phyloP scores from a whole-genome alignment of 1,140 invertebrate genomes.

The Coptotermes formosanus region DNA sequence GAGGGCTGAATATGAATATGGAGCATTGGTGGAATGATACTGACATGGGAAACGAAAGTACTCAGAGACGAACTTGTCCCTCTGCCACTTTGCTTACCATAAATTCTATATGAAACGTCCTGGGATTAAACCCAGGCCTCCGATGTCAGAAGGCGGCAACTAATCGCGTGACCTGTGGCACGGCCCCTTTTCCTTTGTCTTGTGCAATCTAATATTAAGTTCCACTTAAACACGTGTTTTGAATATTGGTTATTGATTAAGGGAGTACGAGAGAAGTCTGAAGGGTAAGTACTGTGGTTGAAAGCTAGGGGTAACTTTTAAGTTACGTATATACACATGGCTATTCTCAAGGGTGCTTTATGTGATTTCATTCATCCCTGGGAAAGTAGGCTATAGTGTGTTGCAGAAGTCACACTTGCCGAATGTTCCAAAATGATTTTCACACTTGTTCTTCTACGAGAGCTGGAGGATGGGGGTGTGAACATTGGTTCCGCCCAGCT shows the following conservation, averaged over 20 bases:
- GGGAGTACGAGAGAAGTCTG: neutral
- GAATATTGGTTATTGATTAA: neutral
- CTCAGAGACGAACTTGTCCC: too few relatives aligned
- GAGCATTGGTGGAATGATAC: too few relatives aligned
- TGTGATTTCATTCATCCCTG: neutral
- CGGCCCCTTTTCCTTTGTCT: too few relatives aligned
- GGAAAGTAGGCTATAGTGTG: neutral
- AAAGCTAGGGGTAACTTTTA: neutral
- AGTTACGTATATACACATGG: neutral
- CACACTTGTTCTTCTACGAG: neutral
- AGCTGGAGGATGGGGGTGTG: neutral
- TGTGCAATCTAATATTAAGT: too few relatives aligned
- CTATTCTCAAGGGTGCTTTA: neutral
- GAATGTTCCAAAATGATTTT: neutral
- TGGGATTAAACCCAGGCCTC: too few relatives aligned
- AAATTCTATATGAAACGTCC: too few relatives aligned
- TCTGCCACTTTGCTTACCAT: too few relatives aligned
- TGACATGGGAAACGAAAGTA: too few relatives aligned
- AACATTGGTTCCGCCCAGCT: slow-evolving; percentile 13
- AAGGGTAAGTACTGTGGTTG: neutral
- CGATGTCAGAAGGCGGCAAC: too few relatives aligned
- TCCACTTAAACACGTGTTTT: neutral
- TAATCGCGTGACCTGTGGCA: too few relatives aligned
- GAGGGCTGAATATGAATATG: too few relatives aligned
- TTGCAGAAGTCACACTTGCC: slow-evolving; percentile 12